Percentiles rank a stretch among this genome's conserved stretches.
These are phyloP conservation scores for Scolopax mira DNA, from an alignment of 2,113 vertebrate genomes.

Conservation along the genomic window DNA sequence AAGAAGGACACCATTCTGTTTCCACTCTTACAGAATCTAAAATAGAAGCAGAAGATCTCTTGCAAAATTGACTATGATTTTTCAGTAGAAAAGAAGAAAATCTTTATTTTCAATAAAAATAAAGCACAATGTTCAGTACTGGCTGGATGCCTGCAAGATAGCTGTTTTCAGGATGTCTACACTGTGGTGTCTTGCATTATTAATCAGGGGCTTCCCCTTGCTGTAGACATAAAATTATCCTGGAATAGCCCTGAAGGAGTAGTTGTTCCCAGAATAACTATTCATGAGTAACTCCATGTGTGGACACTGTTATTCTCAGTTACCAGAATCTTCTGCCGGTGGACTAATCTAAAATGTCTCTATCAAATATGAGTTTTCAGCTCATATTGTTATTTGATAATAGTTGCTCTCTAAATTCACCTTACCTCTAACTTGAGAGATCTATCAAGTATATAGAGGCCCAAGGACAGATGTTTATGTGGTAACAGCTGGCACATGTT, in stretches of 20 bases:
- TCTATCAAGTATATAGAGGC: neutral
- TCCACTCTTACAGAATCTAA: neutral
- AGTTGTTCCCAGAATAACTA: neutral
- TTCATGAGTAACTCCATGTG: neutral
- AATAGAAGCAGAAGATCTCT: neutral
- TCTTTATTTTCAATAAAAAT: neutral
- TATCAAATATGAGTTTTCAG: neutral
- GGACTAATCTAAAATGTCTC: neutral
- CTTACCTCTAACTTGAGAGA: neutral
- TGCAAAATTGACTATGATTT: neutral
- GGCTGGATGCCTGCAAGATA: neutral
- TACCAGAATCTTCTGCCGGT: neutral
- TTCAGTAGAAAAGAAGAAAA: neutral
- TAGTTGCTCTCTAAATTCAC: neutral
- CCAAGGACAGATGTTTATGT: neutral
- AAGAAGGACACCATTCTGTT: neutral
- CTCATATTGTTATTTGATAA: neutral
- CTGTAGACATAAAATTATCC: neutral
- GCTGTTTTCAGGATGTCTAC: neutral
- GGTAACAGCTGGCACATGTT: slow-evolving; percentile 10
- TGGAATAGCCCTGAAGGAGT: neutral
- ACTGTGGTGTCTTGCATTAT: neutral
- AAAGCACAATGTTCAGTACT: neutral
- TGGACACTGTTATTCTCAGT: neutral
- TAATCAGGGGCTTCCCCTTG: neutral